Percentiles rank a stretch among this genome's conserved stretches.
phyloP scores from a whole-genome alignment of 2,797 vertebrate genomes.

The Anolis apletophallus region DNA sequence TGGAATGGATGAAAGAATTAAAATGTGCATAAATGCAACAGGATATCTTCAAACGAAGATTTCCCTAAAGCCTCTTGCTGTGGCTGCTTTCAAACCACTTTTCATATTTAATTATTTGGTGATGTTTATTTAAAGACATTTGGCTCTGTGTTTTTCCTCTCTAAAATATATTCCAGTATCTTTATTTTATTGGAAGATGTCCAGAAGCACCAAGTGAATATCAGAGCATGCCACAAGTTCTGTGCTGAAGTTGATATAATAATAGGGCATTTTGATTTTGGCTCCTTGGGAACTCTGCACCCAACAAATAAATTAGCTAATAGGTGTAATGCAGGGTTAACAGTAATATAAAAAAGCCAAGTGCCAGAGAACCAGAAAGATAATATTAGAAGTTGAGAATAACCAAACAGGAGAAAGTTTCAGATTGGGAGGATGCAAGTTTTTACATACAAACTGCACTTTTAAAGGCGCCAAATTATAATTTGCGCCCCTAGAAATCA shows the following conservation, averaged over 20 bases:
- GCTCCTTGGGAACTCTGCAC: neutral
- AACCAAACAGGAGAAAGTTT: neutral
- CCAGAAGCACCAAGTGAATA: no score
- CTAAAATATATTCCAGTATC: conserved; percentile 33
- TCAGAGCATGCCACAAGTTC: no score
- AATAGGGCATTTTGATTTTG: neutral
- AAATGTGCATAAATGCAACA: conserved; percentile 42
- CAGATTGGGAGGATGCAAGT: no score
- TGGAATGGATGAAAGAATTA: conserved; percentile 50
- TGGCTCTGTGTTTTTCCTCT: conserved; percentile 38
- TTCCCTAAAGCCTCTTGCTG: conserved; percentile 19
- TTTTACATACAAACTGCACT: no score
- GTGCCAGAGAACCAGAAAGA: neutral
- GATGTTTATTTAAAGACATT: conserved; percentile 9
- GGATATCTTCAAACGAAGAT: conserved; percentile 53
- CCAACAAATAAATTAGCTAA: neutral
- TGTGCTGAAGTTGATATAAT: neutral
- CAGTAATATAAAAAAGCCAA: neutral
- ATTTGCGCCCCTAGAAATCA: no score
- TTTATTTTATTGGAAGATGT: no score
- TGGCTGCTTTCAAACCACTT: conserved; percentile 57
- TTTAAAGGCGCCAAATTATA: no score
- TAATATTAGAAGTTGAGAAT: neutral
- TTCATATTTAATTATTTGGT: conserved; percentile 61
- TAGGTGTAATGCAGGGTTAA: neutral